phyloP scores from a whole-genome alignment of 2,113 vertebrate genomes.

The Carassius carassius region DNA sequence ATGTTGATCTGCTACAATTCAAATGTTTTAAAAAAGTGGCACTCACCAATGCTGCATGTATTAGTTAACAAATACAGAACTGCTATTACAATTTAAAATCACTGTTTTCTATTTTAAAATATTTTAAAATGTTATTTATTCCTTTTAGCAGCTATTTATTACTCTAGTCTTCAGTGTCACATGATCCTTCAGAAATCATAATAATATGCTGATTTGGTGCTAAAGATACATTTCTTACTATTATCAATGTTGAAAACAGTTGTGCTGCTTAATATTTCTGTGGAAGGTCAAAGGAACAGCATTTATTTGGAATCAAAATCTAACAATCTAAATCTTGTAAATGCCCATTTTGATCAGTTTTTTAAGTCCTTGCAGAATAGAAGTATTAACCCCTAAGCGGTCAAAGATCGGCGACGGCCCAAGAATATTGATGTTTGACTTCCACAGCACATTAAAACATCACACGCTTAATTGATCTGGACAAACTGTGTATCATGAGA shows the following conservation, averaged over 20 bases:
- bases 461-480: too few relatives aligned
- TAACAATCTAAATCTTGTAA: not conserved
- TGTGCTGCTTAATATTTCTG: not conserved
- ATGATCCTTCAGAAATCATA: not conserved
- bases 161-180: not conserved
- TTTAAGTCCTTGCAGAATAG: not conserved
- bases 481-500: too few relatives aligned
- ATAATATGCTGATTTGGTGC: not conserved
- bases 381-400: not conserved
- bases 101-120: too few relatives aligned
- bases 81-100: not conserved
- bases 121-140: not conserved
- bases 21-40: not conserved
- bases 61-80: not conserved
- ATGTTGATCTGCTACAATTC: not conserved
- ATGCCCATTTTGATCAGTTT: not conserved
- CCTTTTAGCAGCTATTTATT: too few relatives aligned
- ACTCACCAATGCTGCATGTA: not conserved
- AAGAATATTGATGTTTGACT: too few relatives aligned
- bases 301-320: not conserved
- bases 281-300: not conserved
- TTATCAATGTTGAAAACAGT: not conserved
- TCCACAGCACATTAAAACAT: too few relatives aligned
- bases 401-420: too few relatives aligned
- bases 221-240: too few relatives aligned